Evolutionary conservation across 1,140 invertebrate species (phyloP).

Genomic region (Drosophila subpulchrella): DNA sequence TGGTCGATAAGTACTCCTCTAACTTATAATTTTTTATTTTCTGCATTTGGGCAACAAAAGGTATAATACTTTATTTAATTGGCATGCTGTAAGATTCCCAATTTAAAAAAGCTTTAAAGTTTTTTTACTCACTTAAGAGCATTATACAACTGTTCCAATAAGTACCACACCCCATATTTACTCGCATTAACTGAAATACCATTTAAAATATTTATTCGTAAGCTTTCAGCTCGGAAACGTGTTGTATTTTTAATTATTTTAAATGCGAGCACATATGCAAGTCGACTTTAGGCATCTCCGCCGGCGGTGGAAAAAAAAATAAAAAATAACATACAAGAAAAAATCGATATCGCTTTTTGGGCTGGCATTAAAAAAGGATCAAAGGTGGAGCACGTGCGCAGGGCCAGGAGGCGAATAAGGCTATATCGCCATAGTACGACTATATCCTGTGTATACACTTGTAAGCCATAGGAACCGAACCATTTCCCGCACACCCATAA

Average conservation of each 20-base stretch:
- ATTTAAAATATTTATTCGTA: not conserved
- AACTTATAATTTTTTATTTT: too few relatives aligned
- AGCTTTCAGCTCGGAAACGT: not conserved
- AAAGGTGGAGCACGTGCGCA: constrained; percentile 68
- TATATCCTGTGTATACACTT: constrained; percentile 44
- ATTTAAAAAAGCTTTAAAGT: not conserved
- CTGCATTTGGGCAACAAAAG: not conserved
- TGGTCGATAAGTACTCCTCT: too few relatives aligned
- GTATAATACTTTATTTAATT: not conserved
- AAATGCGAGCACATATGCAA: constrained; percentile 54
- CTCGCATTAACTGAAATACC: not conserved
- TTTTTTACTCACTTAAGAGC: not conserved
- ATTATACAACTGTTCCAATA: not conserved
- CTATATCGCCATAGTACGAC: constrained; percentile 18
- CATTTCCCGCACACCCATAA: constrained; percentile 41
- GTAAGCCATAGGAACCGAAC: constrained; percentile 42
- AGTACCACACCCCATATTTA: not conserved
- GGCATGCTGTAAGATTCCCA: too few relatives aligned
- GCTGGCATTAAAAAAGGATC: constrained; percentile 68
- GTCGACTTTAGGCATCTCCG: constrained; percentile 26
- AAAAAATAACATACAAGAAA: constrained; percentile 43
- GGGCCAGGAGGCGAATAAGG: constrained; percentile 45
- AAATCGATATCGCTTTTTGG: constrained; percentile 72
- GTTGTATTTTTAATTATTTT: constrained; percentile 52
- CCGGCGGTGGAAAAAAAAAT: constrained; percentile 12